A percentile compares a stretch with the other conserved stretches of the same genome.
phyloP scores from a whole-genome alignment of 2,113 vertebrate species.

The Talpa occidentalis region DNA sequence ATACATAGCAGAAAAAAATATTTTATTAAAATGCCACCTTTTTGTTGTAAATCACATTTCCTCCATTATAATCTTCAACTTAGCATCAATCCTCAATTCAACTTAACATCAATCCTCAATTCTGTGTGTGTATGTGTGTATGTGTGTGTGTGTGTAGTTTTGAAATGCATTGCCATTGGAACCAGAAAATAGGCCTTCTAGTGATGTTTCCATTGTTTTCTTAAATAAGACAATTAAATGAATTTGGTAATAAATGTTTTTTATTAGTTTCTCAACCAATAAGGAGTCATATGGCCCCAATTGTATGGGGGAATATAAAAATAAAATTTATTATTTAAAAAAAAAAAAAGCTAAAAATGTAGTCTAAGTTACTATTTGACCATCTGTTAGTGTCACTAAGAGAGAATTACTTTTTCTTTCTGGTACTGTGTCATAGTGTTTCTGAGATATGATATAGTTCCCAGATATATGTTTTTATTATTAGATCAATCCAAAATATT shows the following conservation, averaged over 20 bases:
- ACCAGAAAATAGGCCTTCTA: background rate
- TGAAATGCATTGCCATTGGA: background rate
- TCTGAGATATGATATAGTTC: background rate
- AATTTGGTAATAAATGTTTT: constrained; percentile 8
- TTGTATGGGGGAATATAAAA: too few relatives aligned
- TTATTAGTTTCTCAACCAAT: constrained; percentile 1
- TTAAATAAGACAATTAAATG: constrained; percentile 44
- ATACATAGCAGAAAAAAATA: background rate
- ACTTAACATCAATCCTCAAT: background rate
- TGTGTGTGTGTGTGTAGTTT: background rate
- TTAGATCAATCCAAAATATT: background rate
- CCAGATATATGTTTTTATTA: background rate
- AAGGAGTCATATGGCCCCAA: background rate
- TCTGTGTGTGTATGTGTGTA: background rate
- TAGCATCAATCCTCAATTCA: background rate
- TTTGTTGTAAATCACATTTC: background rate
- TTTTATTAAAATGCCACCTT: background rate
- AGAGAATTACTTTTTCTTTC: background rate
- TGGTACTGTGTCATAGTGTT: background rate
- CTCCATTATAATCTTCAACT: constrained; percentile 40
- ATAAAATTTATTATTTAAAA: too few relatives aligned
- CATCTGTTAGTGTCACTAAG: background rate
- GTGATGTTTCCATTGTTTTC: background rate
- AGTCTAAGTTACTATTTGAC: background rate
- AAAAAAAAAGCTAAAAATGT: background rate